These are phyloP conservation scores for Phaenicophaeus curvirostris DNA, from an alignment of 2,797 vertebrate genomes.

Conservation along the genomic window DNA sequence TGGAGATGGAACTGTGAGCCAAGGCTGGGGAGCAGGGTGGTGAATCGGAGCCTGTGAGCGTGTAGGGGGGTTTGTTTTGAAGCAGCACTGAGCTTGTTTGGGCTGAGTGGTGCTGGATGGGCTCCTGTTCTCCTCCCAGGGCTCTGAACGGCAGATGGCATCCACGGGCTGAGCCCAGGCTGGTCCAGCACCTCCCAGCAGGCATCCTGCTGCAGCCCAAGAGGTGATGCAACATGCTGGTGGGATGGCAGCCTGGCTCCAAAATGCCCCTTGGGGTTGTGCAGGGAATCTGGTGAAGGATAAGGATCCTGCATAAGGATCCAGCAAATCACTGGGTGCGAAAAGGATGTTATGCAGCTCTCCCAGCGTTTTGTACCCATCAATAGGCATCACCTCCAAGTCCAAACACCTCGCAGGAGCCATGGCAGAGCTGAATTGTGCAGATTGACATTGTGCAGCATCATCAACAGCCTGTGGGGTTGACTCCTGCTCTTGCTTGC, in stretches of 20 bases:
- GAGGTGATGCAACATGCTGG: fast-evolving
- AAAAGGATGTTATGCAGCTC: not conserved
- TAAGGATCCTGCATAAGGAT: no score
- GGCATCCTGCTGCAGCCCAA: not conserved
- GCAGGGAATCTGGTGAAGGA: not conserved
- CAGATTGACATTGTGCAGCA: no score
- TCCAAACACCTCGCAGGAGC: not conserved
- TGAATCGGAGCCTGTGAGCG: not conserved
- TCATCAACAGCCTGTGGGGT: no score
- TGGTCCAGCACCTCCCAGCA: not conserved
- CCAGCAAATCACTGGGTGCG: not conserved
- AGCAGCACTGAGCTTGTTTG: not conserved
- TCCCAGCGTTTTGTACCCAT: fast-evolving
- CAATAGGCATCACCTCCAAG: not conserved
- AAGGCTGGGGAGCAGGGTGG: not conserved
- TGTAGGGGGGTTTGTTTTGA: not conserved
- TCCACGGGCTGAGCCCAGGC: not conserved
- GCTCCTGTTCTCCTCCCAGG: not conserved
- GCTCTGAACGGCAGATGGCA: constrained; percentile 37
- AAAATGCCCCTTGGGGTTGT: not conserved
- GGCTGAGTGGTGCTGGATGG: not conserved
- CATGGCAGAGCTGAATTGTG: not conserved
- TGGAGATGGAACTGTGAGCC: not conserved
- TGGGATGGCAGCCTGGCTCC: not conserved
- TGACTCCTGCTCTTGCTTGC: not conserved